Base-by-base conservation (phyloP, 1,140 invertebrate genomes). In the Planococcus citri region DNA sequence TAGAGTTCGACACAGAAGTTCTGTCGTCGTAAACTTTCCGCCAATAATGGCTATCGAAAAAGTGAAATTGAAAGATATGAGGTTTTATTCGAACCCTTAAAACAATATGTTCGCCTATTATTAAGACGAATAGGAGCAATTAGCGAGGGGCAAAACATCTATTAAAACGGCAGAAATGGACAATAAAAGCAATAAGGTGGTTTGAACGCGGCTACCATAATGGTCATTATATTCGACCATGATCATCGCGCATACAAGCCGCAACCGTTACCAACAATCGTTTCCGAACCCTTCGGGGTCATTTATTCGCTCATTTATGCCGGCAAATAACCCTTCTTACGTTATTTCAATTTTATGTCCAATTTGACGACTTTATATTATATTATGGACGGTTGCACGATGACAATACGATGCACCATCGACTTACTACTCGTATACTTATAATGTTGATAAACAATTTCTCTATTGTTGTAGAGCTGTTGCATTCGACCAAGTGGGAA, bases 151-250 rank as follows among this genome's bases (percentile, higher is more conserved):
- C 25, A 17, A 64, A 64, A 64, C 22, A 10, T 10, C 25, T 20
- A 24, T 25, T 64, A 64, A 64, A 25, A 24, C 25, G 22, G 2
- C 60, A 64, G 60, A 64, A 64, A 64, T 64, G 21, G 60, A 64
- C 60, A 64, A 64, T 64, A 64, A 64, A 64, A 64, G 60, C 60
- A 64, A 64, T 64, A 64, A 64, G 60, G 60, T 25, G 60, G 60
- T 64, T 51, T 20, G 60, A 64, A 24, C 22, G 60, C 10, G 6
- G 25, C 60, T 25, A 64, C 60, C 60, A 64, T 64, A 17, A 64
- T 24, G 60, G 60, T 64, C 60, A 64, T 64, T 64, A 64, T 64
- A 64, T 64, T 27, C 60, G 25, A 24, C 60, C 60, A 64, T 64
- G 60, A 64, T 64, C 60, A 27, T 64, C 60, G 60, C 24, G 60